A percentile compares a stretch with the other conserved stretches of the same genome.
phyloP scores from a whole-genome alignment of 2,113 vertebrate species.

The Phoenicopterus ruber region DNA sequence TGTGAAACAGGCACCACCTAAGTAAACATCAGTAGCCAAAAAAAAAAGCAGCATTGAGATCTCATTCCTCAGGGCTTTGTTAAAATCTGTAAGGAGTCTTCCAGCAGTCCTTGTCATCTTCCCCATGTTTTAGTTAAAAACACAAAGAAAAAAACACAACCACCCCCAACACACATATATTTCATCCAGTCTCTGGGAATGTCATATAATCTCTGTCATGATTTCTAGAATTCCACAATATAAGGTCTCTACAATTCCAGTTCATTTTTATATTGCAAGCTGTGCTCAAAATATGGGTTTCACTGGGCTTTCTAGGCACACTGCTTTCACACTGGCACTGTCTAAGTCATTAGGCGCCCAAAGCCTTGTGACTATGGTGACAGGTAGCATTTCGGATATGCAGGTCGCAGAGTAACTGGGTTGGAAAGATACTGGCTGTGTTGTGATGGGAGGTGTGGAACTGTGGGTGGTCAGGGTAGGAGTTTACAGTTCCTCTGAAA shows the following conservation, averaged over 20 bases:
- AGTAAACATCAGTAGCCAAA: not conserved
- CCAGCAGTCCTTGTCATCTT: not conserved
- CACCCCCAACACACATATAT: not conserved
- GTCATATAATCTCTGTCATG: not conserved
- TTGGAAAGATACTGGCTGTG: not conserved
- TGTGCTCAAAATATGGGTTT: not conserved
- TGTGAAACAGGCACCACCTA: not conserved
- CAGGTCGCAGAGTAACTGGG: not conserved
- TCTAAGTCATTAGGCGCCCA: not conserved
- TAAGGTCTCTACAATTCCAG: not conserved
- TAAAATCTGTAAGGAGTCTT: not conserved
- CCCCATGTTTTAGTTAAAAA: not conserved
- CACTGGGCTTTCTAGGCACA: not conserved
- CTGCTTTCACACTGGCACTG: not conserved
- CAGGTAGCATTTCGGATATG: not conserved
- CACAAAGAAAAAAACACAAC: not conserved
- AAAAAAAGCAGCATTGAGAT: not conserved
- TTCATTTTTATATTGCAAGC: not conserved
- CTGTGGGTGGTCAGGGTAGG: not conserved
- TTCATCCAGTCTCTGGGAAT: not conserved
- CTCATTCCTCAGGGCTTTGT: not conserved
- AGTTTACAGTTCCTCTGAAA: not conserved
- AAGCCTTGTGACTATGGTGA: not conserved
- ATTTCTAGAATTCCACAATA: not conserved
- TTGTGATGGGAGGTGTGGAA: not conserved